These are phyloP conservation scores for Diplodus puntazzo DNA, from an alignment of 2,797 vertebrate genomes.

Conservation along the genomic window DNA sequence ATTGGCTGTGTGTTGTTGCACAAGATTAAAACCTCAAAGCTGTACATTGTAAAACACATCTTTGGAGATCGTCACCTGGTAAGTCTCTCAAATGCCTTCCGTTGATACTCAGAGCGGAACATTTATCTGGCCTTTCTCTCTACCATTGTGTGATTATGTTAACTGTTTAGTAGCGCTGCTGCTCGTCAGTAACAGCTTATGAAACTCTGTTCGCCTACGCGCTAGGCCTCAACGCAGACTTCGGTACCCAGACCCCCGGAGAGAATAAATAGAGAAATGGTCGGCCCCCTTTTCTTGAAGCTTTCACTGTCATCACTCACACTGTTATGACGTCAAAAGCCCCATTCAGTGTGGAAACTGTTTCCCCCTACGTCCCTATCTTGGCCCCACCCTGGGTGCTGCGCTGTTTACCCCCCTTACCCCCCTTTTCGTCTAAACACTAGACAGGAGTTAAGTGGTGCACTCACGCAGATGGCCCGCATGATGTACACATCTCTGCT, in stretches of 20 bases:
- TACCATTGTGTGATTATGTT: conserved; percentile 14
- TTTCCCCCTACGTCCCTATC: conserved; percentile 23
- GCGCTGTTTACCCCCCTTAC: conserved; percentile 29
- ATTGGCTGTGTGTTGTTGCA: not conserved
- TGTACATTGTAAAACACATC: too few relatives aligned
- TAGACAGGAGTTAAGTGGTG: conserved; percentile 65
- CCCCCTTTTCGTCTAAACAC: conserved; percentile 68
- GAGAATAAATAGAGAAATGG: conserved; percentile 42
- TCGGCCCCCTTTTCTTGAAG: conserved; percentile 25
- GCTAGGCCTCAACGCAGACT: conserved; percentile 23
- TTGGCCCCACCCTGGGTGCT: conserved; percentile 3
- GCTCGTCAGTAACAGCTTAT: conserved; percentile 66
- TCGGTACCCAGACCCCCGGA: conserved; percentile 13
- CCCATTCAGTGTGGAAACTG: conserved; percentile 25
- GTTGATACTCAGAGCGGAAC: not conserved
- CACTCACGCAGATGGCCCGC: conserved; percentile 66
- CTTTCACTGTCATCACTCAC: conserved; percentile 54
- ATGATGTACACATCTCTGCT: conserved; percentile 38
- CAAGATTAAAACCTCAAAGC: not conserved
- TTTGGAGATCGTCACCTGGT: too few relatives aligned
- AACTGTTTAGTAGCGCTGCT: conserved; percentile 34
- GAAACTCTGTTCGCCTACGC: conserved; percentile 19
- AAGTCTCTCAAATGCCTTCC: not conserved
- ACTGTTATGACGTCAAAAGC: conserved; percentile 38
- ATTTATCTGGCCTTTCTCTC: conserved; percentile 27